These are phyloP conservation scores for Phaetusa simplex DNA, from an alignment of 2,113 vertebrate species.

Conservation along the genomic window DNA sequence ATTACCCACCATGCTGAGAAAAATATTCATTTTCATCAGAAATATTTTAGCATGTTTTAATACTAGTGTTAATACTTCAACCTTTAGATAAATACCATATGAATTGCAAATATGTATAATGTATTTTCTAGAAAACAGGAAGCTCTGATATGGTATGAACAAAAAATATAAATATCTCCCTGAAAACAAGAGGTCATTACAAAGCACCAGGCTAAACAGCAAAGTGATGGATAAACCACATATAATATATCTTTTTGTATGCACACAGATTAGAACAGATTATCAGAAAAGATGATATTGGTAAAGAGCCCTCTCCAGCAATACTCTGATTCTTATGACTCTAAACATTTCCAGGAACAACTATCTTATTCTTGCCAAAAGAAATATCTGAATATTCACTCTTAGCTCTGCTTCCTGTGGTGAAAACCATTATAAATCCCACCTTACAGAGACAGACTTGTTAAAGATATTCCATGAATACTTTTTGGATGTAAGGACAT, in stretches of 20 bases:
- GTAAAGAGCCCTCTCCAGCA: neutral
- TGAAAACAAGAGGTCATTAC: neutral
- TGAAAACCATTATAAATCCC: neutral
- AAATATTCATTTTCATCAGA: neutral
- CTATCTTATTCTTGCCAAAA: neutral
- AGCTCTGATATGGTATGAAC: neutral
- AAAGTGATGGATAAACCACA: neutral
- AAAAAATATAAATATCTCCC: neutral
- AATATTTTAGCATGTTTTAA: neutral
- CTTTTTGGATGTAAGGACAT: neutral
- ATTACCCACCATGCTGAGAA: neutral
- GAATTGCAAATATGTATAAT: neutral
- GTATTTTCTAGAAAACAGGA: neutral
- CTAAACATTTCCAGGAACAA: neutral
- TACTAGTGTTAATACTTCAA: neutral
- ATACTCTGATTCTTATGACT: neutral
- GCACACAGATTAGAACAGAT: neutral
- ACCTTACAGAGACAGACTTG: neutral
- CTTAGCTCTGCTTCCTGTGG: neutral
- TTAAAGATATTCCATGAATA: neutral
- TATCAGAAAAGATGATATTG: neutral
- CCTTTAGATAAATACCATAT: neutral
- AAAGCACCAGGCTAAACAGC: neutral
- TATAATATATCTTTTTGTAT: neutral
- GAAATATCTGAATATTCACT: neutral